These are phyloP conservation scores for Nemoura dubitans DNA, from an alignment of 2,888 invertebrate genomes.

Conservation along the genomic window DNA sequence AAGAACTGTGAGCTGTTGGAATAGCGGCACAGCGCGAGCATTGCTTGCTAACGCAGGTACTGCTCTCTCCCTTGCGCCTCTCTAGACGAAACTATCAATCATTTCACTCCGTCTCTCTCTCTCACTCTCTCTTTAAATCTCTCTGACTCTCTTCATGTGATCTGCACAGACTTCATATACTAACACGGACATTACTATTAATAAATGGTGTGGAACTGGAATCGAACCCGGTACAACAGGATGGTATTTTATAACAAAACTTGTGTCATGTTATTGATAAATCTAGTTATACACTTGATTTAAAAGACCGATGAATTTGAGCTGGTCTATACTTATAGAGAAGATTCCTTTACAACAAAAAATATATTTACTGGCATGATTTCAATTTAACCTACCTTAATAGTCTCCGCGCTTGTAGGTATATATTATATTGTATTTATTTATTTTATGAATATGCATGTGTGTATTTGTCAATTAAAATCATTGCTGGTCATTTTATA, in stretches of 20 bases:
- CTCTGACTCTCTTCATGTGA: neutral
- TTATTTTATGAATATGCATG: too few species aligned
- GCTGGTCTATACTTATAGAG: neutral
- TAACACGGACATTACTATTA: conserved; percentile 30
- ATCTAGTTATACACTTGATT: neutral
- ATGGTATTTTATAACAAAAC: neutral
- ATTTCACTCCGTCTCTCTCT: neutral
- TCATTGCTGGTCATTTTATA: too few species aligned
- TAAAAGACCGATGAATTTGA: neutral
- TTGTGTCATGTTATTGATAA: neutral
- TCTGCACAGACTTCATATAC: neutral
- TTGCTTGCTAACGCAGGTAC: neutral
- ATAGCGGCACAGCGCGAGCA: neutral
- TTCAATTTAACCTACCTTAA: too few species aligned
- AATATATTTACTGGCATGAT: too few species aligned
- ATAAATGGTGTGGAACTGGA: conserved; percentile 32
- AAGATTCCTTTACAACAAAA: too few species aligned
- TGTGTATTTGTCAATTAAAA: too few species aligned
- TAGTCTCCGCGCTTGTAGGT: too few species aligned
- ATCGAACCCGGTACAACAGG: conserved; percentile 23
- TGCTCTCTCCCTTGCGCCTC: neutral
- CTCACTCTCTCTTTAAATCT: neutral
- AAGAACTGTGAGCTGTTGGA: neutral
- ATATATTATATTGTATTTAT: too few species aligned
- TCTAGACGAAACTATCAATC: conserved; percentile 13